These are phyloP conservation scores for Lycia hirtaria DNA, from an alignment of 2,888 invertebrate genomes.

Conservation along the genomic window DNA sequence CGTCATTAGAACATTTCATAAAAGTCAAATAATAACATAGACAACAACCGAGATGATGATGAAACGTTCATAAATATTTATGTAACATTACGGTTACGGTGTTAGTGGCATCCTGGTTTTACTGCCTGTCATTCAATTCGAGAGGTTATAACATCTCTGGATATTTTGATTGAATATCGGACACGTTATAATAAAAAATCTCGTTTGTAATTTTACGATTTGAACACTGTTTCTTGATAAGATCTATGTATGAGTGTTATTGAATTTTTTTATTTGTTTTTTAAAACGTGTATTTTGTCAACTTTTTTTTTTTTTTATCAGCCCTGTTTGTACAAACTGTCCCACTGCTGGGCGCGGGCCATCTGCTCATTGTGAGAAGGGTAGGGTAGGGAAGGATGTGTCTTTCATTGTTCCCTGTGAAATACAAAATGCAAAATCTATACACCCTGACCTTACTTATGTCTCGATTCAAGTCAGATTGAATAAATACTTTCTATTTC, in stretches of 20 bases:
- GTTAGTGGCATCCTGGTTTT: constrained; percentile 35
- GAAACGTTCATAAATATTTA: neutral
- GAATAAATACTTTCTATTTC: too few species aligned
- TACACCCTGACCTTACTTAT: too few species aligned
- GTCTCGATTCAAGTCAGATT: too few species aligned
- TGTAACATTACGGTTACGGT: constrained; percentile 30
- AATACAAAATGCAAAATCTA: too few species aligned
- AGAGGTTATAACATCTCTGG: constrained; percentile 37
- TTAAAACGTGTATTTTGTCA: neutral
- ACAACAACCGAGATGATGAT: neutral
- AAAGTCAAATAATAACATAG: neutral
- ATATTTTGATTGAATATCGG: constrained; percentile 40
- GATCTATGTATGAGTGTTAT: constrained; percentile 3
- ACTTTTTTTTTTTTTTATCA: too few species aligned
- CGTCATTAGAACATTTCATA: too few species aligned
- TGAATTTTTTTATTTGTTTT: neutral
- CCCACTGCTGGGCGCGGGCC: too few species aligned
- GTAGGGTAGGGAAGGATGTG: too few species aligned
- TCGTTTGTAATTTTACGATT: constrained; percentile 31
- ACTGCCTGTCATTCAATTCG: constrained; percentile 44
- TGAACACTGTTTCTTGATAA: constrained; percentile 23
- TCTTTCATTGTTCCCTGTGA: too few species aligned
- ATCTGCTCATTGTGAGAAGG: too few species aligned
- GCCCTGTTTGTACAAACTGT: too few species aligned
- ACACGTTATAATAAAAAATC: constrained; percentile 23